phyloP scores from a whole-genome alignment of 1,140 invertebrate genomes.

The Heliothis subflexa region DNA sequence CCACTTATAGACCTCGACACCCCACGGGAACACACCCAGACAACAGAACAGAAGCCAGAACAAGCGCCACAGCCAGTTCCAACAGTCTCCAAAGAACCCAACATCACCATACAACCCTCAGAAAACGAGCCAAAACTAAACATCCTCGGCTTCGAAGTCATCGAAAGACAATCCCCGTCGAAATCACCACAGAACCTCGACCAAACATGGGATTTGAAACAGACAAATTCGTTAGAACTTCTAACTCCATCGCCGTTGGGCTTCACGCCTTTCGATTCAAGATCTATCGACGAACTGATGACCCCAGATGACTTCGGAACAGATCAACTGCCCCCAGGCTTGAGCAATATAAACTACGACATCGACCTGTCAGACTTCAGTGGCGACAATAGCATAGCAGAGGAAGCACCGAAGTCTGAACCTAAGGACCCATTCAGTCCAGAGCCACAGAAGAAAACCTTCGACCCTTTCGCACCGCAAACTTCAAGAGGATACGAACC shows the following conservation, averaged over 20 bases:
- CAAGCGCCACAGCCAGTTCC: background rate
- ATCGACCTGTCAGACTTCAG: conserved; percentile 91
- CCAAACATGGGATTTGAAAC: conserved; percentile 72
- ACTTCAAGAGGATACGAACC: conserved; percentile 54
- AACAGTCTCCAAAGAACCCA: conserved; percentile 27
- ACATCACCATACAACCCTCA: conserved; percentile 35
- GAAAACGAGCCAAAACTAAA: conserved; percentile 56
- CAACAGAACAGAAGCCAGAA: conserved; percentile 8
- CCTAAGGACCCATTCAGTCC: conserved; percentile 76
- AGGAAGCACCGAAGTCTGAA: conserved; percentile 83
- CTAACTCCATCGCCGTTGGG: conserved; percentile 86
- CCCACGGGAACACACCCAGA: background rate
- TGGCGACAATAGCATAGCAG: conserved; percentile 89
- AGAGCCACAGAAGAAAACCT: conserved; percentile 63
- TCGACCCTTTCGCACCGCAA: conserved; percentile 70
- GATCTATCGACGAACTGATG: conserved; percentile 86
- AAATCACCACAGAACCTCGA: conserved; percentile 68
- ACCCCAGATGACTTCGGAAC: conserved; percentile 87
- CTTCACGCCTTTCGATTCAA: conserved; percentile 84
- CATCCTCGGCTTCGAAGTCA: conserved; percentile 64
- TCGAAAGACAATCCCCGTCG: conserved; percentile 66
- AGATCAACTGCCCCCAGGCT: conserved; percentile 84
- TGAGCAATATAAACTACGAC: conserved; percentile 91
- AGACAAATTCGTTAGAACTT: conserved; percentile 80
- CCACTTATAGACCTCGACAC: conserved; percentile 67